phyloP scores from a whole-genome alignment of 2,888 invertebrate species.

The Caenorhabditis macrosperma region DNA sequence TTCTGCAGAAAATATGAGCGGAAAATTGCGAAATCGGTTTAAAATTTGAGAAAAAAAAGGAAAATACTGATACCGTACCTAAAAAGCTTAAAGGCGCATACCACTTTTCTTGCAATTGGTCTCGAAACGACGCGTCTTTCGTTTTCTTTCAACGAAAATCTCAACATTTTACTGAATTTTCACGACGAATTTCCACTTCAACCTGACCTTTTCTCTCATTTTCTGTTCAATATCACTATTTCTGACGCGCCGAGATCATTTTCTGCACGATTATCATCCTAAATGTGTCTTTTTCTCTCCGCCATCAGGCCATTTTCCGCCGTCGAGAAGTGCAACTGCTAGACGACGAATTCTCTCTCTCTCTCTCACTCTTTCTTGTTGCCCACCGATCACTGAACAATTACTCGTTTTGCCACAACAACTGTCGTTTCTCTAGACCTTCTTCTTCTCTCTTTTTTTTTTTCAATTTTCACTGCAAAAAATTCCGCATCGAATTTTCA shows the following conservation, averaged over 20 bases:
- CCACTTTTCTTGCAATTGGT: not conserved
- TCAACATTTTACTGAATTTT: not conserved
- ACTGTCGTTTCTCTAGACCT: slow-evolving; percentile 11
- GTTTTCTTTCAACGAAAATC: not conserved
- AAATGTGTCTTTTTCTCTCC: not conserved
- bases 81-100: too few relatives aligned
- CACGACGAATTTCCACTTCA: not conserved
- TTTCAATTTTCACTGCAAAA: slow-evolving; percentile 21
- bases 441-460: not conserved
- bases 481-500: slow-evolving; percentile 12
- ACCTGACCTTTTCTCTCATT: too few relatives aligned
- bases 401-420: slow-evolving; percentile 20
- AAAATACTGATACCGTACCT: too few relatives aligned
- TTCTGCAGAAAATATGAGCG: too few relatives aligned
- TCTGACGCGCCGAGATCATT: slow-evolving; percentile 15
- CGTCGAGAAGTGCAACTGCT: not conserved
- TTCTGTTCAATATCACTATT: not conserved
- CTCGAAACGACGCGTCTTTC: not conserved
- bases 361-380: too few relatives aligned
- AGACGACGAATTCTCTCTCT: not conserved
- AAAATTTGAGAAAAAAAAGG: too few relatives aligned
- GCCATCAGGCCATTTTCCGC: slow-evolving; percentile 45
- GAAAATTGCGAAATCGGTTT: too few relatives aligned
- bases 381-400: slow-evolving; percentile 33
- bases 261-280: slow-evolving; percentile 34